Percentiles rank a stretch among this genome's conserved stretches.
phyloP scores from a whole-genome alignment of 2,888 invertebrate genomes.

The Drosophila cognata region DNA sequence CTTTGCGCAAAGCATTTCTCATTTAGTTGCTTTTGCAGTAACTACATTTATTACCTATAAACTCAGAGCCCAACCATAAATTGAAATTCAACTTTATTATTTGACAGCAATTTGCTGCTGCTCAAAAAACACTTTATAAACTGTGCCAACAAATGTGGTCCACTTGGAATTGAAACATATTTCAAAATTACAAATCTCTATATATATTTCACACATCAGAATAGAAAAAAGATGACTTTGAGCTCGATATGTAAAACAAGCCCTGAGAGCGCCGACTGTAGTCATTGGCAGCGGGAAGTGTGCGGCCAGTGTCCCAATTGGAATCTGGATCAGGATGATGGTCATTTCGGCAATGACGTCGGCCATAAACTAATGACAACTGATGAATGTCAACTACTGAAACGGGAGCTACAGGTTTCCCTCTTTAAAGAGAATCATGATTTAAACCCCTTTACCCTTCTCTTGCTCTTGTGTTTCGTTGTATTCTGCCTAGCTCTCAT shows the following conservation, averaged over 20 bases:
- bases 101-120: neutral
- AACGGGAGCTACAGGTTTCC: conserved; percentile 32
- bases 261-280: conserved; percentile 6
- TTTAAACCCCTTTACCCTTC: conserved; percentile 1
- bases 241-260: conserved; percentile 19
- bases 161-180: conserved; percentile 5
- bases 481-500: conserved; percentile 23
- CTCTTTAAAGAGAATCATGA: neutral
- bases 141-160: neutral
- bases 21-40: conserved; percentile 8
- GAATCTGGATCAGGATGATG: neutral
- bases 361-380: conserved; percentile 47
- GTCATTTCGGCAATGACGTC: neutral
- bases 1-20: conserved; percentile 20
- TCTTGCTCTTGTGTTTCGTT: conserved; percentile 37
- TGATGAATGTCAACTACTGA: conserved; percentile 48
- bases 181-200: conserved; percentile 1
- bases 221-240: conserved; percentile 1
- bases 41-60: neutral
- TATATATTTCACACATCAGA: neutral
- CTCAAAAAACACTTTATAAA: neutral
- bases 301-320: conserved; percentile 35
- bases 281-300: conserved; percentile 21
- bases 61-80: neutral
- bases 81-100: conserved; percentile 2